Evolutionary conservation across 1,140 invertebrate species (phyloP), one percentile per base, ranked within the genome.

Genomic region (Leptonema lineaticorne): DNA sequence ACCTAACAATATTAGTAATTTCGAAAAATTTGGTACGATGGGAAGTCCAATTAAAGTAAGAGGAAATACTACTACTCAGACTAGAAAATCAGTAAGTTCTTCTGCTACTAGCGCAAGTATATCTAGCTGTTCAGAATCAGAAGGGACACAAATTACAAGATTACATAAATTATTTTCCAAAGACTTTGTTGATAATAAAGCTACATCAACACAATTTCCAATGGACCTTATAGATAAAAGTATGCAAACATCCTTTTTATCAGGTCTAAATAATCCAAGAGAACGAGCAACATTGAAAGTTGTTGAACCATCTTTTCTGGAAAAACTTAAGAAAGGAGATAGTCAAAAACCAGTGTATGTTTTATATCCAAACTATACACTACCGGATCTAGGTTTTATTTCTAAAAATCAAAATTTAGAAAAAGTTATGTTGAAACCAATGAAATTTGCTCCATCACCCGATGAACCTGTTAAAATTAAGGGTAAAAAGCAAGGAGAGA

Each of bases 321-420:
- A 84, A 70, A 88, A 88, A 77, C 75, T 89, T 22, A 88, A 87
- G 76, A 81, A 84, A 71, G 86, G 86, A 14, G 84, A 87, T 72
- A 82, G 82, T 72, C 79, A 87, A 14, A 87, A 89, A 74, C 90
- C 92, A 2, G 90, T 96, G 11, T 95, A 94, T 76, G 90, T 96
- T 46, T 88, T 94, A 69, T 96, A 95, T 83, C 94, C 94, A 14
- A 95, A 93, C 79, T 96, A 96, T 75, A 90, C 93, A 0, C 78
- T 96, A 45, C 94, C 94, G 9, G 92, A 96, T 80, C 83, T 96
- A 57, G 90, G 88, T 62, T 96, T 96, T 79, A 85, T 96, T 16
- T 83, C 85, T 29, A 86, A 85, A 71, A 82, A 85, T 62, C 77
- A 82, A 30, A 85, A 86, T 72, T 75, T 84, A n/a, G 85, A 87